A percentile compares a stretch with the other conserved stretches of the same genome.
Conservation (phyloP, 2,888 invertebrate genomes). For the Platycnemis pennipes region DNA sequence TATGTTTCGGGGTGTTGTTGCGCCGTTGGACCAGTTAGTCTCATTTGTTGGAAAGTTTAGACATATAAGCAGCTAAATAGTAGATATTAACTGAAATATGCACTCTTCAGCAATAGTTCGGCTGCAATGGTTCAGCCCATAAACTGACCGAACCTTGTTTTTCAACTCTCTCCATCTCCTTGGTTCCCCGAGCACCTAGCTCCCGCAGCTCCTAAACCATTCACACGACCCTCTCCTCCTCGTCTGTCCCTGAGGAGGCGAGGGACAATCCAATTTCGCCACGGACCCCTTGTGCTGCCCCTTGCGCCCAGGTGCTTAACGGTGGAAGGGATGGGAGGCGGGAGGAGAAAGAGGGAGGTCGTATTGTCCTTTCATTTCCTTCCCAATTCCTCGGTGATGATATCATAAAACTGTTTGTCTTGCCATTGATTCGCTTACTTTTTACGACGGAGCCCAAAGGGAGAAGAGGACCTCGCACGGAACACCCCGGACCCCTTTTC, state of each 20-base stretch:
- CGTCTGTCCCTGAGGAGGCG: neutral
- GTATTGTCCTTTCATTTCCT: conserved; percentile 29
- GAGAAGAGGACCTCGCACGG: neutral
- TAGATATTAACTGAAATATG: too few relatives aligned
- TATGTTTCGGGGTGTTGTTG: too few relatives aligned
- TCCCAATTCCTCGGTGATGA: conserved; percentile 31
- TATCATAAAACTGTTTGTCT: conserved; percentile 36
- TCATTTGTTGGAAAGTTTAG: too few relatives aligned
- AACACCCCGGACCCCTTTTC: neutral
- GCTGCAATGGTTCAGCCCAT: neutral
- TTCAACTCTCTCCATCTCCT: neutral
- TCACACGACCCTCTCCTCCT: neutral
- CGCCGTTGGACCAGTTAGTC: too few relatives aligned
- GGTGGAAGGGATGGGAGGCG: neutral
- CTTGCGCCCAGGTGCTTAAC: neutral
- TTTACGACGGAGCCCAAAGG: neutral
- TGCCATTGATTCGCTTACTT: conserved; percentile 28
- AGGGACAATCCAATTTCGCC: neutral
- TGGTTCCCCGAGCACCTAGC: neutral
- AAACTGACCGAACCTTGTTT: neutral
- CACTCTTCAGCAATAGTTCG: too few relatives aligned
- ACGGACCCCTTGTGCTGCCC: neutral
- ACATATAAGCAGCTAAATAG: too few relatives aligned
- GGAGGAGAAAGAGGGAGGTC: neutral
- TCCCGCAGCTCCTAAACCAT: neutral